Evolutionary conservation across 1,140 invertebrate genomes (phyloP).

Genomic region (Sycophaga agraensis): DNA sequence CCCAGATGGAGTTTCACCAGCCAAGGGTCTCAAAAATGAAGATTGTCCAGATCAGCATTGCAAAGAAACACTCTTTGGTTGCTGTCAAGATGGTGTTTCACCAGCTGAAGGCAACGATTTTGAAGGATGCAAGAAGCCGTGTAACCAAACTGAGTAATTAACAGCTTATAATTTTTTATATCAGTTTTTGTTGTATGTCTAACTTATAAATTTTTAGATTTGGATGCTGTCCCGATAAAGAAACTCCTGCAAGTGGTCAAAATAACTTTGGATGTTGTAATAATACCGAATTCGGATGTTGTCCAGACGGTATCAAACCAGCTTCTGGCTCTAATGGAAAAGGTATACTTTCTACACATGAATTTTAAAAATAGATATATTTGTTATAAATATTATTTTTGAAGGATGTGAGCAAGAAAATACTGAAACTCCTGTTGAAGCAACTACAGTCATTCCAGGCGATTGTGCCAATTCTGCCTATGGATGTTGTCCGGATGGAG

Average conservation of each 20-base stretch:
- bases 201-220: conserved; percentile 45
- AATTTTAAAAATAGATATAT: background rate
- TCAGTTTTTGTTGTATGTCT: too few relatives aligned
- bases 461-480: conserved; percentile 55
- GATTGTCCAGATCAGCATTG: conserved; percentile 79
- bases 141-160: conserved; percentile 64
- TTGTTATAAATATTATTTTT: background rate
- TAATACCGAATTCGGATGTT: conserved; percentile 73
- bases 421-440: conserved; percentile 33
- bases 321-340: conserved; percentile 67
- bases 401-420: conserved; percentile 41
- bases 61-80: conserved; percentile 78
- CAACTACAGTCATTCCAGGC: conserved; percentile 49
- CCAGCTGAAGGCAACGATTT: conserved; percentile 78
- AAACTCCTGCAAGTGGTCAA: conserved; percentile 62
- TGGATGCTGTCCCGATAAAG: conserved; percentile 71
- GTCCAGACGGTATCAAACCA: conserved; percentile 70
- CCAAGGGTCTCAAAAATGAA: conserved; percentile 68
- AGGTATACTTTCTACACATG: conserved; percentile 56
- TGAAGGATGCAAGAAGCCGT: conserved; percentile 78
- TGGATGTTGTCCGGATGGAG: conserved; percentile 68
- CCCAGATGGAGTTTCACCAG: conserved; percentile 81
- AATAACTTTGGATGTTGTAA: conserved; percentile 65
- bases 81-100: conserved; percentile 80
- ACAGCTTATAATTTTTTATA: background rate